Evolutionary conservation across 1,140 invertebrate genomes (phyloP), one percentile per base, ranked within the genome.

Genomic region (Drosophila seguyi): DNA sequence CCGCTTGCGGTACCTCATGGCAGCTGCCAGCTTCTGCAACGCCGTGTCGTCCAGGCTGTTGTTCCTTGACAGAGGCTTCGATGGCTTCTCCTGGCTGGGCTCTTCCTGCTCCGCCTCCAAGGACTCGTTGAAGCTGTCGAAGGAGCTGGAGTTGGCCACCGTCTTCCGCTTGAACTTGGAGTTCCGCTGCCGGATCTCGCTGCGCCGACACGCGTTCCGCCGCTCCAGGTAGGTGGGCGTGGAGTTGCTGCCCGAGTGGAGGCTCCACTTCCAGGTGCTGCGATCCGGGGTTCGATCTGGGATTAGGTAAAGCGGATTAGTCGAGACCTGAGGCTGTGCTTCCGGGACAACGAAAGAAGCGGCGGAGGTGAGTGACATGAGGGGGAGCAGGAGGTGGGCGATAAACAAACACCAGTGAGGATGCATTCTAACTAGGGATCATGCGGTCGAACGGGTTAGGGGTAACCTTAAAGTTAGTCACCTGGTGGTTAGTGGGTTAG

Each of bases 151-250:
- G 39, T 92, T 92, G 39, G 71, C 63, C n/a, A 92, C 67, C 7
- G 90, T 91, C 69, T 93, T 93, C 14, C 91, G 79, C 52, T 92
- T 92, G 95, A 94, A 71, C 96, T 96, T 90, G 94, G 94, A 82
- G 41, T 90, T 90, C 95, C 96, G 72, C 95, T 94, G 92, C 4
- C 92, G 87, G 5, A 93, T 91, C 65, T 93, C 92, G 45, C 92
- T 93, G 41, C 92, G 81, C 2, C 92, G 78, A 52, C 90, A 93
- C 4, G 92, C 85, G 57, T 93, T 93, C 34, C 92, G 96, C 94
- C 96, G 96, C 91, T 99, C 97, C 45, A 98, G 93, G 92, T 98
- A 98, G 75, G 98, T 97, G 3, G 98, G 97, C 0, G 97, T 97
- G 4, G 97, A 97, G 0, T 97, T 97, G 47, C 87, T 88, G 55